Base-by-base conservation (phyloP, 2,113 vertebrate genomes). In the Neodontobutis hainanensis region DNA sequence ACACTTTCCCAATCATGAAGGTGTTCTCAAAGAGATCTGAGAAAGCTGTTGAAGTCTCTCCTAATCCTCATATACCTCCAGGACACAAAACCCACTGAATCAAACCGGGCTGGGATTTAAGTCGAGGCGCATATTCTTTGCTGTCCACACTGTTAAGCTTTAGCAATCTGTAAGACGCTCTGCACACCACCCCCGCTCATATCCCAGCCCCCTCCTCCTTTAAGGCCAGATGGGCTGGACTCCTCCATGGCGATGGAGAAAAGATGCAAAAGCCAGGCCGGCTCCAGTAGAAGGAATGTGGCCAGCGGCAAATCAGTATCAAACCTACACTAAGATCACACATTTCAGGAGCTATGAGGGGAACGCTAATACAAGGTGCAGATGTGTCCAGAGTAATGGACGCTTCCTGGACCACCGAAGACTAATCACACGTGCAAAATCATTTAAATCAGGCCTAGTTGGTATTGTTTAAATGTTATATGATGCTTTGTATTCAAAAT, bases 11-110 rank as follows among this genome's bases (percentile, higher is more conserved):
- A 81, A 81, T 75, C 82, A 68, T 43, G 68, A 61, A 81, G 68
- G 56, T 80, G 77, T 83, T 73, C 8, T 49, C 59, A 57, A 70
- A 51, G 57, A 42, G 65, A 68, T 68, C 55, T 68, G 45, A 50
- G 68, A 76, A 71, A 80, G 67, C 79, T 65, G 65, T 53, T 72
- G 81, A 82, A 78, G 91, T 85, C 58, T 80, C 72, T 78, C 78
- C 81, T 85, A 90, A 92, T 91, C 90, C 85, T 43, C 42, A 67
- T 84, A 80, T 88, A 82, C 82, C 70, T 89, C 87, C 58, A 65
- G 78, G 80, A 65, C 77, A 89, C 89, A 83, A 57, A 68, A 69
- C 11, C 27, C 72, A 77, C 57, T 61, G 70, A 87, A 91, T 89
- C 78, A 91, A 72, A 62, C 57, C 65, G 51, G 1, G 65, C 82